Base-by-base conservation (phyloP, 1,140 invertebrate genomes). In the Drosophila sturtevanti region DNA sequence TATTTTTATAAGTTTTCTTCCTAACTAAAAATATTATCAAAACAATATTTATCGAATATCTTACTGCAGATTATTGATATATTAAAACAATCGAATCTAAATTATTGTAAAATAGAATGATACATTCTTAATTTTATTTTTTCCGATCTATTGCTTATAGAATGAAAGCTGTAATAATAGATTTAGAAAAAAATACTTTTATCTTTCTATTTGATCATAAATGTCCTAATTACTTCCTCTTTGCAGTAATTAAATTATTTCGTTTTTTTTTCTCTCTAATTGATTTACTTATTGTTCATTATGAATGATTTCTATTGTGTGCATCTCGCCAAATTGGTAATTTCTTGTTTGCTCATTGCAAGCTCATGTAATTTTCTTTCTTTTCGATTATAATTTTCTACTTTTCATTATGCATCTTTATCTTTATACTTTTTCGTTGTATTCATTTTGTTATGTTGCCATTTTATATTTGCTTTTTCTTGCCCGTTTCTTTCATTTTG, bases 361-460 rank as follows among this genome's bases (percentile, higher is more conserved):
- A 55, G 58, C 44, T 54, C 54, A 58, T 72, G 51, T 51, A 55
- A 68, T 65, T 81, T 80, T 82, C 59, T 78, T 71, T 71, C 60
- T 64, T 72, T 74, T 48, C 18, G 63, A 70, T 69, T 81, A 67
- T 69, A 67, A 81, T 62, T 74, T 68, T 85, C 31, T 73, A 63
- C 55, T 65, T 52, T 79, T 70, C 69, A 59, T 60, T 78, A 65
- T 56, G 72, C 63, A 68, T 59, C 72, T 79, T 79, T 44, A 22
- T 63, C 59, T 48, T 48, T 48, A 21, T 21, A 21, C 55, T 52
- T 52, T 72, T 34, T 52, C 34, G 68, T 70, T 71, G 35, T 67
- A 71, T 77, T 21, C 35, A 56, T 71, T 70, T 63, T 61, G 31
- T 58, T 76, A 34, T 61, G 63, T 55, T 68, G 56, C 63, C 62